Evolutionary conservation across 2,888 invertebrate genomes (phyloP), one percentile per base, ranked within the genome.

Genomic region (Zaprionus obscuricornis): DNA sequence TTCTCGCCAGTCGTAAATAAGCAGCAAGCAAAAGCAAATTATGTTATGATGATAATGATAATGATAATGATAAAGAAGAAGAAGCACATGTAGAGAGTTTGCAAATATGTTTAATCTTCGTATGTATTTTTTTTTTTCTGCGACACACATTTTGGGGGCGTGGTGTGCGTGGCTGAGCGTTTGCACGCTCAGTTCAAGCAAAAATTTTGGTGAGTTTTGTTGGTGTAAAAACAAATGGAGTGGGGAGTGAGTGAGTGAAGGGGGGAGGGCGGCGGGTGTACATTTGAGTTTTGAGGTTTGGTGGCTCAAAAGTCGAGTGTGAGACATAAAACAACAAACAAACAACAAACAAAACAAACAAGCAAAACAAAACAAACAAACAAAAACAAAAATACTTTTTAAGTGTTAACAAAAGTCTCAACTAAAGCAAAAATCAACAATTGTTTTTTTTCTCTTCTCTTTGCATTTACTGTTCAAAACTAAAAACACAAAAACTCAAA

Each of bases 401-500:
- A 79, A 76, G 69, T 72, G 79, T 69, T 72, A 75, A 58, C 66
- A 66, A 74, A 62, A 69, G 52, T n/a, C n/a, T n/a, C n/a, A 75
- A 72, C 78, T 74, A 78, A 78, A 78, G 78, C 78, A 59, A 78
- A 58, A 69, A 69, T 54, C 62, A 62, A 74, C 51, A 71, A 65
- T 52, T 57, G 36, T 59, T 76, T 73, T 79, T 65, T 81, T 78
- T 81, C 74, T 78, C 78, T 78, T 78, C 70, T 78, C 78, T 78
- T 78, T 78, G 78, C 78, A 78, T 78, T 82, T 49, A 74, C 69
- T 77, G 60, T 62, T 50, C 26, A 63, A 51, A 58, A n/a, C n/a
- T n/a, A n/a, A n/a, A n/a, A n/a, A n/a, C n/a, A n/a, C n/a, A n/a
- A n/a, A n/a, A n/a, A n/a, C n/a, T n/a, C n/a, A n/a, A n/a, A n/a